Base-by-base conservation (phyloP, 2,113 vertebrate species). In the Heloderma charlesbogerti region DNA sequence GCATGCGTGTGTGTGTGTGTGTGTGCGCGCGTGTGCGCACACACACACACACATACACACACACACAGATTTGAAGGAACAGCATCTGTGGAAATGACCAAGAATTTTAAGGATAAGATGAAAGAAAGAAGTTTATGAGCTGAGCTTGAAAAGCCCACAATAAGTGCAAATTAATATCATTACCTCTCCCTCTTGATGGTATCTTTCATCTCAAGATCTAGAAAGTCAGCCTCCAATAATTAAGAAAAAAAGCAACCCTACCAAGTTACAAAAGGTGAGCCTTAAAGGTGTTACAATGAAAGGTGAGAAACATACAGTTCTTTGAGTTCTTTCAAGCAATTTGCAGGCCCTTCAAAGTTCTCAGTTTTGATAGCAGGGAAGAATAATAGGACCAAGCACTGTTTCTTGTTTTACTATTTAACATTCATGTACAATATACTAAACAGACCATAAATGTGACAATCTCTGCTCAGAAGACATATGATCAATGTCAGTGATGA, bases 101-200 rank as follows among this genome's bases (percentile, higher is more conserved):
- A 31, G 74, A 43, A 77, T 77, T 88, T 78, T 45, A 60, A 87
- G 86, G 16, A 31, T 4, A 88, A 88, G 74, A 88, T 66, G 72
- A 88, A 88, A 88, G 57, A 57, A 78, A 77, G 10, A 66, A 6
- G 18, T 45, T 74, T 71, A 45, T 82, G 51, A 57, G 34, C 12
- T 25, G 2, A 4, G 1, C 20, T 74, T 86, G 45, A 37, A 57
- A 57, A 75, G 25, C 22, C 34, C 51, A n/a, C 20, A 87, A 66
- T 6, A 88, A 10, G 74, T 78, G 74, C 27, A 88, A 78, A 88
- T 88, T 66, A 88, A 78, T 13, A 45, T n/a, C 60, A 66, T 84
- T 84, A 29, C 40, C 29, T 22, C 63, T 63, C 72, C 54, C 15
- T 20, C 51, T 78, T 87, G 72, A 22, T 63, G 72, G 27, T 20